Base-by-base conservation (phyloP, 2,797 vertebrate species). In the Falco naumanni region DNA sequence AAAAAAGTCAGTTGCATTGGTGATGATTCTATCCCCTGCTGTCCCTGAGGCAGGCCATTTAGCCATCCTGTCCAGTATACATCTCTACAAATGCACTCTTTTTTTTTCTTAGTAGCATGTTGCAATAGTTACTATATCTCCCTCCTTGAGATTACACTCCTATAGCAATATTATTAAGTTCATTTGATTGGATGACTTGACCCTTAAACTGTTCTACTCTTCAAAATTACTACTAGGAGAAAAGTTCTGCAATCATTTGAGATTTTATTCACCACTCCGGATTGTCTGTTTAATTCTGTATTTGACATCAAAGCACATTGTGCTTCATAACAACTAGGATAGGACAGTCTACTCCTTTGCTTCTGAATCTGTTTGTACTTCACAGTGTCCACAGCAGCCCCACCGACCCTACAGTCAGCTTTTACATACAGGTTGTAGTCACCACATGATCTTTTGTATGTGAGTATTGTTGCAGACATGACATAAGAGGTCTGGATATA, bases 361-460 rank as follows among this genome's bases (percentile, higher is more conserved):
- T 89, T 77, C 63, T 75, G 66, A 91, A 92, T 86, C 34, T 92
- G 28, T 92, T 94, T 90, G 50, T 80, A 84, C 39, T 83, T 95
- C 57, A 72, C 41, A 33, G 19, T 39, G 70, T 59, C 22, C 47
- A n/a, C 41, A 88, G 54, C 34, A 76, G 28, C 19, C 13, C 16
- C 68, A 53, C 29, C 65, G 51, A 61, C 83, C 24, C 19, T 85
- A 75, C 22, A 53, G 22, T 61, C 54, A 76, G 22, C 31, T 84
- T 84, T 87, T 70, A 56, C 18, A 2, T 28, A 34, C 4, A 41
- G 22, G 41, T 70, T 82, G 17, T 48, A 51, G 59, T 33, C 11
- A 84, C 11, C 25, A 25, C 70, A 57, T 61, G 51, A 53, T 28
- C 26, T 66, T 84, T 65, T 51, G n/a, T 50, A 12, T 26, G 22